A percentile compares a stretch with the other conserved stretches of the same genome.
These are phyloP conservation scores for Acrobasis repandana DNA, from an alignment of 2,888 invertebrate species.

Conservation along the genomic window DNA sequence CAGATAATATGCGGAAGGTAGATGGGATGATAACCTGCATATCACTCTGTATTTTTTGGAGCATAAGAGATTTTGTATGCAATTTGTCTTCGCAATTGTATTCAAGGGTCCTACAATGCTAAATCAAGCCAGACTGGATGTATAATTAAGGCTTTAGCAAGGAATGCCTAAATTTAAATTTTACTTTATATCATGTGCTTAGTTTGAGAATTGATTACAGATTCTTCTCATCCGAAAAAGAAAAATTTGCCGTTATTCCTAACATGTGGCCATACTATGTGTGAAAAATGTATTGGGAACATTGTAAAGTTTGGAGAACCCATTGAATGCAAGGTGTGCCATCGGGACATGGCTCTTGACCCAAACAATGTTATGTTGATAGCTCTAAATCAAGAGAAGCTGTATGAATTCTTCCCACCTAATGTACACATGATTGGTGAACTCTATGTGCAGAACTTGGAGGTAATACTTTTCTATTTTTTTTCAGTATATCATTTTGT, in stretches of 20 bases:
- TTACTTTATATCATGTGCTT: not conserved
- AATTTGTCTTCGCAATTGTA: too few relatives aligned
- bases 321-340: conserved; percentile 77
- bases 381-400: conserved; percentile 44
- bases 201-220: conserved; percentile 36
- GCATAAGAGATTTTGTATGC: too few relatives aligned
- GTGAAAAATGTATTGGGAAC: conserved; percentile 83
- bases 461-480: conserved; percentile 43
- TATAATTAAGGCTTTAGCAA: too few relatives aligned
- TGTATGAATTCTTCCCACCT: conserved; percentile 62
- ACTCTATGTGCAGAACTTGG: conserved; percentile 48
- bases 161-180: too few relatives aligned
- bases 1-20: too few relatives aligned
- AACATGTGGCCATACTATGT: conserved; percentile 86
- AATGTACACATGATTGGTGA: conserved; percentile 68
- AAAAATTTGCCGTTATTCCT: conserved; percentile 82
- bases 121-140: too few relatives aligned
- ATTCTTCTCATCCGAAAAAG: conserved; percentile 40
- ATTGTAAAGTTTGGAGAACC: conserved; percentile 62
- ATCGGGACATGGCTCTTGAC: conserved; percentile 51
- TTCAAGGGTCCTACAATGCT: too few relatives aligned
- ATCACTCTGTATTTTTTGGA: too few relatives aligned
- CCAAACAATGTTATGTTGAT: conserved; percentile 41
- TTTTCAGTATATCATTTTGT: too few relatives aligned
- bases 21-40: too few relatives aligned